Evolutionary conservation across 2,797 vertebrate species (phyloP).

Genomic region (Arctocebus calabarensis): DNA sequence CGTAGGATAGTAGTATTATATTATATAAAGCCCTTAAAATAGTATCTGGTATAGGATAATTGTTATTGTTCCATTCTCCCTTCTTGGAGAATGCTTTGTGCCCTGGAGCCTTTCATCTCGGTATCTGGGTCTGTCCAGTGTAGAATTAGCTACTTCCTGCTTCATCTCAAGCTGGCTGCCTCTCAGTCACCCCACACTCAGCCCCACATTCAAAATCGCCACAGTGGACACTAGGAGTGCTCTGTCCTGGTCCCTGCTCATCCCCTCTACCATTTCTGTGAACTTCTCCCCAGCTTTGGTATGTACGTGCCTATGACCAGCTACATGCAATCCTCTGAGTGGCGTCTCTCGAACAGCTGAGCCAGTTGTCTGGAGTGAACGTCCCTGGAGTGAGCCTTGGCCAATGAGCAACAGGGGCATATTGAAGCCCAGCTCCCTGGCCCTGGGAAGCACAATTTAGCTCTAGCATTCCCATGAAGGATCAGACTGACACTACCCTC

Average conservation of each 20-base stretch:
- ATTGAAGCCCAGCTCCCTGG: neutral
- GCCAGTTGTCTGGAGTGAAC: neutral
- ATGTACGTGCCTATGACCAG: neutral
- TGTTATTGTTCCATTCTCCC: neutral
- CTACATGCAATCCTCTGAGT: rapidly evolving
- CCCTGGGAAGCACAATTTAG: neutral
- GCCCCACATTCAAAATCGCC: neutral
- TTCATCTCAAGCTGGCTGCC: neutral
- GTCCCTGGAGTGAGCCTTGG: neutral
- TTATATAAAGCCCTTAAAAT: neutral
- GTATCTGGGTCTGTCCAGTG: neutral
- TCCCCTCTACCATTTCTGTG: neutral
- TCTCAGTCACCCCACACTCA: neutral
- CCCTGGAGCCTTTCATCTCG: neutral
- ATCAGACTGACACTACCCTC: too few species aligned
- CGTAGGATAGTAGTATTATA: neutral
- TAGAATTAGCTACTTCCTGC: neutral
- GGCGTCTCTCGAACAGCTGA: neutral
- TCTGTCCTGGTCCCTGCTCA: slow-evolving; percentile 16
- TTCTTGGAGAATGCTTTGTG: neutral
- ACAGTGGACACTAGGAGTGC: neutral
- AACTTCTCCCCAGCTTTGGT: neutral
- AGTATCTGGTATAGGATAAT: neutral
- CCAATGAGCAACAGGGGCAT: neutral
- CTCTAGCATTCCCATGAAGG: neutral